These are phyloP conservation scores for Oscheius sp. DNA, from an alignment of 2,888 invertebrate genomes.

Conservation along the genomic window DNA sequence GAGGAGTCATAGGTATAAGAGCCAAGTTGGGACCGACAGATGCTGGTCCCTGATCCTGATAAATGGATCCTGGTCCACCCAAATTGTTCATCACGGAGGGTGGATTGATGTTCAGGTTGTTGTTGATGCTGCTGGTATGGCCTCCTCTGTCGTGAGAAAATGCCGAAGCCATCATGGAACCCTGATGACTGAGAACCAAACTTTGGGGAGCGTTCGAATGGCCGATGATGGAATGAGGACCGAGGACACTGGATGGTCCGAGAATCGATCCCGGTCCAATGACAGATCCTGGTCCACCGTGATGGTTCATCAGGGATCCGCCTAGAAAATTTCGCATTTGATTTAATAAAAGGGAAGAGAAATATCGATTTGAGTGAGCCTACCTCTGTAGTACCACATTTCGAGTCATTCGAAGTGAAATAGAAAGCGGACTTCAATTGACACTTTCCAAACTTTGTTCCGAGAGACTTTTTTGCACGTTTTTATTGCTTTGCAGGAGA, in stretches of 20 bases:
- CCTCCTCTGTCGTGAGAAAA: constrained; percentile 40
- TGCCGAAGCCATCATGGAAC: constrained; percentile 30
- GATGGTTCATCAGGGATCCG: constrained; percentile 44
- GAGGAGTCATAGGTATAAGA: constrained; percentile 71
- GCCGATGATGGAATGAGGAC: constrained; percentile 27
- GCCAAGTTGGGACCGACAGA: constrained; percentile 51
- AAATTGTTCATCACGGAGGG: constrained; percentile 46
- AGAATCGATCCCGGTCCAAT: constrained; percentile 55
- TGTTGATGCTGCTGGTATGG: constrained; percentile 41
- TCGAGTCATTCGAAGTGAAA: too few relatives aligned
- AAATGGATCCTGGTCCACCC: constrained; percentile 25
- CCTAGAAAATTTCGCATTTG: constrained; percentile 1
- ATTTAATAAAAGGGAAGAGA: neutral
- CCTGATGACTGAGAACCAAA: constrained; percentile 28
- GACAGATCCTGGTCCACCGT: constrained; percentile 60
- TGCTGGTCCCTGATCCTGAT: constrained; percentile 48
- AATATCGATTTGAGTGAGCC: neutral
- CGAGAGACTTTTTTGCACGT: too few relatives aligned
- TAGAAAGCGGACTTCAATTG: too few relatives aligned
- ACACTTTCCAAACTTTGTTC: too few relatives aligned
- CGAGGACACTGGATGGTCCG: constrained; percentile 42
- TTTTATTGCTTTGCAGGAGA: too few relatives aligned
- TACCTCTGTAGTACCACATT: neutral
- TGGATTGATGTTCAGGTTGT: constrained; percentile 60
- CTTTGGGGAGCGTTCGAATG: constrained; percentile 34